Base-by-base conservation (phyloP, 1,140 invertebrate genomes). In the Thaumatotibia leucotreta region DNA sequence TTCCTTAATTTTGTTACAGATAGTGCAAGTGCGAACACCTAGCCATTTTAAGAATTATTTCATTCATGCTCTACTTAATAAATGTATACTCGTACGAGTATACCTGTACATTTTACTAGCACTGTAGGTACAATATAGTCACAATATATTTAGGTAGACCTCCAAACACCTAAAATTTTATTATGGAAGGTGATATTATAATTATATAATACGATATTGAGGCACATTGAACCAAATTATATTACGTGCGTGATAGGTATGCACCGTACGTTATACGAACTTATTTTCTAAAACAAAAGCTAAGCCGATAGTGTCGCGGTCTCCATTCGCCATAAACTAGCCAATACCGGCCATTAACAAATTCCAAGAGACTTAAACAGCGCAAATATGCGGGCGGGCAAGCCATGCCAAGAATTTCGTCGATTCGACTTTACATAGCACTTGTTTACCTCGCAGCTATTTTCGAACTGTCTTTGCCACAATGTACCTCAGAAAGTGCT, bases 401-500 rank as follows among this genome's bases (percentile, higher is more conserved):
- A 14, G 76, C 75, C 73, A 82, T 86, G 85, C 86, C 78, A 88
- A 84, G 84, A 88, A 86, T 88, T 85, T 85, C 73, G 82, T 83
- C 75, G 75, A 86, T 78, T 77, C 74, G 68, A 80, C 77, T 85
- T 79, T 74, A 72, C 74, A 72, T 61, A 66, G 67, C 74, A 77
- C 77, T 79, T 81, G 79, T 78, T 82, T 77, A 79, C 79, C 74
- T 82, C 79, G 73, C 63, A 32, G 72, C 67, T 77, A 74, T 79
- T 79, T 75, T 69, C 73, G 74, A 68, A 70, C 52, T 58, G 52
- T 58, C 52, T 58, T 58, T 58, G 52, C 27, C 23, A 58, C 52
- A 45, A 45, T 9, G 5, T 45, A 8, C 11, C 6, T 20, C 39
- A 45, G 17, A 45, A 45, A 45, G 39, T 9, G 39, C 14, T 45